Evolutionary conservation across 2,113 vertebrate species (phyloP).

Genomic region (Xenopus tropicalis): DNA sequence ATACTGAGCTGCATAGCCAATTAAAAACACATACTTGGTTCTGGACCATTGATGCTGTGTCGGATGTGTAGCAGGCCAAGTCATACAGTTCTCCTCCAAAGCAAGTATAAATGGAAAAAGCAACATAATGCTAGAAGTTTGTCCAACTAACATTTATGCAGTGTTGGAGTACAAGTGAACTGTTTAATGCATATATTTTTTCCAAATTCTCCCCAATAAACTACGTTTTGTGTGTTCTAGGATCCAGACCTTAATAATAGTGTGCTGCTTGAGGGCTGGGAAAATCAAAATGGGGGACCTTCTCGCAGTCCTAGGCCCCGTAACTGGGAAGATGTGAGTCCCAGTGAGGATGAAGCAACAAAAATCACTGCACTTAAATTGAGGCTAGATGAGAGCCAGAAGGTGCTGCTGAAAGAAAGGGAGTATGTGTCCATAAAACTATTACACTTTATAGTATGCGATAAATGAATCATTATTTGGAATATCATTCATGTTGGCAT

Average conservation of each 20-base stretch:
- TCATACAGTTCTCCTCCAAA: too few species aligned
- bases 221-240: constrained; percentile 55
- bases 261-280: constrained; percentile 72
- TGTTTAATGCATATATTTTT: too few species aligned
- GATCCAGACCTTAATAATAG: constrained; percentile 81
- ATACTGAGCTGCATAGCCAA: too few species aligned
- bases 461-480: not conserved
- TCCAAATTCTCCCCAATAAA: not conserved
- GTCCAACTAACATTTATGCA: too few species aligned
- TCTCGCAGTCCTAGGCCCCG: constrained; percentile 67
- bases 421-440: constrained; percentile 68
- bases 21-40: too few species aligned
- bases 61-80: too few species aligned
- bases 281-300: constrained; percentile 58
- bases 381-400: constrained; percentile 93
- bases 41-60: too few species aligned
- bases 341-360: constrained; percentile 78
- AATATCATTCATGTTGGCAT: too few species aligned
- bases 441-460: not conserved
- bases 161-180: too few species aligned
- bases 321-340: constrained; percentile 81
- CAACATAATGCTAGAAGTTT: too few species aligned
- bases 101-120: too few species aligned
- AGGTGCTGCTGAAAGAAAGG: constrained; percentile 84
- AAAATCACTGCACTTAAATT: constrained; percentile 87